Conservation (phyloP, 2,113 vertebrate species). For the Cygnus buccinator region DNA sequence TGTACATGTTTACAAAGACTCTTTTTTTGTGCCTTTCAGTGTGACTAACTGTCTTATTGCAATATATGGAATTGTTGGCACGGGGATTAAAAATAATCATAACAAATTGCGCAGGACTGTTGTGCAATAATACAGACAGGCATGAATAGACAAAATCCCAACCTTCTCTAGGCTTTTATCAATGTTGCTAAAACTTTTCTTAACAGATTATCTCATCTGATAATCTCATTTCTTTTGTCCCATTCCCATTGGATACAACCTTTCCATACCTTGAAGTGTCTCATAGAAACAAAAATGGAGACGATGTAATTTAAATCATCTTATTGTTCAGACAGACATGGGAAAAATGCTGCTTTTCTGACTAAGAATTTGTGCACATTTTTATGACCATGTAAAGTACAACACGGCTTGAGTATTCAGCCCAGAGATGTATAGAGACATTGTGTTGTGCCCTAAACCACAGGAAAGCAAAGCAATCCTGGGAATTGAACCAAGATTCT, state of each 20-base stretch:
- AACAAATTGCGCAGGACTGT: background rate
- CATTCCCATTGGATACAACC: background rate
- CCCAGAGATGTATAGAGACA: background rate
- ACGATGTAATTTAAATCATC: background rate
- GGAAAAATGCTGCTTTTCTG: background rate
- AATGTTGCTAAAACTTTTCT: background rate
- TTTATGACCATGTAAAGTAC: background rate
- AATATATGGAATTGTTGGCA: background rate
- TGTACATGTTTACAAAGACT: background rate
- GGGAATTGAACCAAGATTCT: background rate
- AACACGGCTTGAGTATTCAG: background rate
- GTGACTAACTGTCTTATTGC: background rate
- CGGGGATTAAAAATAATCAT: background rate
- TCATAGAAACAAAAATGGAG: background rate
- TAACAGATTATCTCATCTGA: background rate
- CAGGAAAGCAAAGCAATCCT: too few relatives aligned
- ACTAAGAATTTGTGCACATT: background rate
- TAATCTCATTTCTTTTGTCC: background rate
- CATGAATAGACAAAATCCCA: background rate
- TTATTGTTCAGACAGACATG: background rate
- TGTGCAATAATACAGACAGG: background rate
- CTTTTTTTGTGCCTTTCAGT: background rate
- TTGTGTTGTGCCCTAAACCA: background rate
- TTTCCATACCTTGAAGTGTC: background rate
- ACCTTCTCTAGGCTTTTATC: background rate